Evolutionary conservation across 2,797 vertebrate genomes (phyloP).

Genomic region (Mastacembelus armatus): DNA sequence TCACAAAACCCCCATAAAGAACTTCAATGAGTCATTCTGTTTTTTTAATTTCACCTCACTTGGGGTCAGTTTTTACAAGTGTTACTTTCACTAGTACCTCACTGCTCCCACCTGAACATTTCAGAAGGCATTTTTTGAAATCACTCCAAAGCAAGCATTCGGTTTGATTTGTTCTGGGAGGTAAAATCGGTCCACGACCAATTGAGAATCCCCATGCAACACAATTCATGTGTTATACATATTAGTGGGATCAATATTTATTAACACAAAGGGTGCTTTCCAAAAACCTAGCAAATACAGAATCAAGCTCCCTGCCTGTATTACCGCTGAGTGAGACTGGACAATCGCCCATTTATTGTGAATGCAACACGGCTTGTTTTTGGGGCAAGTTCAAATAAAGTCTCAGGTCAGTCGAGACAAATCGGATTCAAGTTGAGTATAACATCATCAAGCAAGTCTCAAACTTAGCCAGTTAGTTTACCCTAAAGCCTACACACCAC

Average conservation of each 20-base stretch:
- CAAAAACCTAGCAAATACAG: not conserved
- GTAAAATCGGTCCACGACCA: slow-evolving; percentile 25
- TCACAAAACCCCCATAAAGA: slow-evolving; percentile 13
- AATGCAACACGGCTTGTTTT: not conserved
- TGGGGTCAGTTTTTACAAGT: slow-evolving; percentile 25
- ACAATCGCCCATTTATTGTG: not conserved
- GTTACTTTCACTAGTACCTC: slow-evolving; percentile 3
- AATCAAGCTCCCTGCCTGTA: not conserved
- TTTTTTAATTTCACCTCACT: slow-evolving; percentile 40
- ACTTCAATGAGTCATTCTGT: slow-evolving; percentile 39
- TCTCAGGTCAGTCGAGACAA: not conserved
- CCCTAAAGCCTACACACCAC: not conserved
- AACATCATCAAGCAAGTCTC: no score
- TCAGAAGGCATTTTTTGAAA: slow-evolving; percentile 17
- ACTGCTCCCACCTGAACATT: slow-evolving; percentile 37
- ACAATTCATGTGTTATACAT: not conserved
- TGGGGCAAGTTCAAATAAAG: not conserved
- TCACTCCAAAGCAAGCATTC: slow-evolving; percentile 26
- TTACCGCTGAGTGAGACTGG: not conserved
- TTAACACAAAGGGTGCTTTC: not conserved
- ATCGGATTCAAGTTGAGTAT: no score
- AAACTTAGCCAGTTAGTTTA: not conserved
- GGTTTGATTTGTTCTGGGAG: slow-evolving; percentile 37
- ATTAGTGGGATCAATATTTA: slow-evolving; percentile 32
- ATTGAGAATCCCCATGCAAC: slow-evolving; percentile 10